phyloP scores from a whole-genome alignment of 2,888 invertebrate species.

The Orthosia incerta region DNA sequence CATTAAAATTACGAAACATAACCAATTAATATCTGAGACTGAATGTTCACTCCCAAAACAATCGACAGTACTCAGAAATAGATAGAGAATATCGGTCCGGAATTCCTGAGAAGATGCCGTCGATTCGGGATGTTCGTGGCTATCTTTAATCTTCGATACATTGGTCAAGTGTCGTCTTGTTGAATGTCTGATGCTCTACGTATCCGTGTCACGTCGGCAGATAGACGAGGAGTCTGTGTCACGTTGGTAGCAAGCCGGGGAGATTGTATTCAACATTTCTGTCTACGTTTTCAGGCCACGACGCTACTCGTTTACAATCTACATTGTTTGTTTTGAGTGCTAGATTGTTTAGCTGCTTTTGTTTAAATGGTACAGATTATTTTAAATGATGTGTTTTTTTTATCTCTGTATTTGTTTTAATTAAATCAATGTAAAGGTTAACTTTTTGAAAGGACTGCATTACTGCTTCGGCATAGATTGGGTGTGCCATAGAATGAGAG shows the following conservation, averaged over 20 bases:
- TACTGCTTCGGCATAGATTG: no score
- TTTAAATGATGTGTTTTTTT: conserved; percentile 5
- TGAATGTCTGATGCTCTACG: conserved; percentile 22
- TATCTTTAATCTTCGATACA: conserved; percentile 26
- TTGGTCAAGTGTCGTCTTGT: conserved; percentile 37
- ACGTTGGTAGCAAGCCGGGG: conserved; percentile 7
- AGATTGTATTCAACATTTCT: conserved; percentile 34
- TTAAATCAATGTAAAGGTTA: no score
- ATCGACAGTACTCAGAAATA: conserved; percentile 7
- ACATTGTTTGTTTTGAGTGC: conserved; percentile 47
- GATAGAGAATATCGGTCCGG: conserved; percentile 5
- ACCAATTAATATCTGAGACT: background rate
- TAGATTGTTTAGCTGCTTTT: conserved; percentile 27
- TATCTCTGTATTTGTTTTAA: background rate
- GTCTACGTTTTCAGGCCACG: conserved; percentile 51
- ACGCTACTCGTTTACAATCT: conserved; percentile 37
- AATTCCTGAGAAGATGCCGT: conserved; percentile 30
- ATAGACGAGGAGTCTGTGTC: conserved; percentile 28
- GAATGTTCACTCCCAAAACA: conserved; percentile 12
- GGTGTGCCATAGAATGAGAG: background rate
- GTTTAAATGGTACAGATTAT: conserved; percentile 11
- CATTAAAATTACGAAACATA: background rate
- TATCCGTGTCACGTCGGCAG: conserved; percentile 29
- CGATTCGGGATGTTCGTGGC: conserved; percentile 14
- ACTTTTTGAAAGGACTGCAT: no score